A percentile compares a stretch with the other conserved stretches of the same genome.
Conservation (phyloP, 2,888 invertebrate species). For the Napeogenes sylphis region DNA sequence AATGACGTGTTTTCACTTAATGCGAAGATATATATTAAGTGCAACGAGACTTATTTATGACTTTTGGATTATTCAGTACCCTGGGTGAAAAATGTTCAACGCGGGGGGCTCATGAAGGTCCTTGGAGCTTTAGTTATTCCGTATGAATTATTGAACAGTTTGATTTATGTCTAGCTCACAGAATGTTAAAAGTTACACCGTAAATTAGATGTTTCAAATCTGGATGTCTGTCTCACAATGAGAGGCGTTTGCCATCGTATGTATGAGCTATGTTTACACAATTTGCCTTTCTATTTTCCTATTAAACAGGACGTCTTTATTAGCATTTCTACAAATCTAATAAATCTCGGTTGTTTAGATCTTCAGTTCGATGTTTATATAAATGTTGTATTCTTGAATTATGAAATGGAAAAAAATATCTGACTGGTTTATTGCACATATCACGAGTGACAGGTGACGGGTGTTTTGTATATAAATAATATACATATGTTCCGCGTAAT, state of each 20-base stretch:
- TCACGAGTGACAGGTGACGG: conserved; percentile 24
- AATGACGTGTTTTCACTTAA: conserved; percentile 12
- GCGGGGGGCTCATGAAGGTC: conserved; percentile 61
- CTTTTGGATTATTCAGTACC: conserved; percentile 48
- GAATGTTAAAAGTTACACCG: conserved; percentile 32
- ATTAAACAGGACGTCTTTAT: conserved; percentile 2
- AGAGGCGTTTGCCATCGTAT: no score
- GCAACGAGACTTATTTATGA: conserved; percentile 51
- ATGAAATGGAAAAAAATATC: conserved; percentile 8
- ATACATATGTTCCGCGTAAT: conserved; percentile 10
- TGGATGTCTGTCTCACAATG: not conserved
- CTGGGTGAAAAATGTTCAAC: conserved; percentile 66
- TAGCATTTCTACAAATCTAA: not conserved
- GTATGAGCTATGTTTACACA: no score
- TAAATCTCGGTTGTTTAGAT: not conserved
- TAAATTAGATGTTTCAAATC: not conserved
- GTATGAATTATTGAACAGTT: conserved; percentile 70
- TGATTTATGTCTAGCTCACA: conserved; percentile 60
- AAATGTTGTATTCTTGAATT: not conserved
- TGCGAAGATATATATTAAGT: conserved; percentile 47
- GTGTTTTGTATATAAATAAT: conserved; percentile 22
- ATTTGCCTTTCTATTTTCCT: not conserved
- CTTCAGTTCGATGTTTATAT: not conserved
- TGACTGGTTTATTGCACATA: conserved; percentile 21
- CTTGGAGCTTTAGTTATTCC: conserved; percentile 55